phyloP scores from a whole-genome alignment of 2,888 invertebrate species.

The Rambutsinella grinnellia region DNA sequence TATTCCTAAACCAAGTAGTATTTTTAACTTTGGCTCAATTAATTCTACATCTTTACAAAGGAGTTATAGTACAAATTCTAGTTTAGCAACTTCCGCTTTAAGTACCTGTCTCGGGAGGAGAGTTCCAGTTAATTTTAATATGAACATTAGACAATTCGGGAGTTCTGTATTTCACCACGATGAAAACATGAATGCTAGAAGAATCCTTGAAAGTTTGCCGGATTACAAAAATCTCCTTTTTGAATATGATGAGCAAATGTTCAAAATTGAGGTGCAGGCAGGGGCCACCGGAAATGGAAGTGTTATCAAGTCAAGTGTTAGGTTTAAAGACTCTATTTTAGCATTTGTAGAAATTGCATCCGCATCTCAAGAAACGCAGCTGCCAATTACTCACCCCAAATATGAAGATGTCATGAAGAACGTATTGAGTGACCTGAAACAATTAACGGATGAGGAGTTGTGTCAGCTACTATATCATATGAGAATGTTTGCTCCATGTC shows the following conservation, averaged over 20 bases:
- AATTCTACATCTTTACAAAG: no score
- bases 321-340: conserved; percentile 12
- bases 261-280: background rate
- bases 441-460: conserved; percentile 47
- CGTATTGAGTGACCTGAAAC: conserved; percentile 24
- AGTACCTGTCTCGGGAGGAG: no score
- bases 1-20: no score
- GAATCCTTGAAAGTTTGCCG: conserved; percentile 22
- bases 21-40: no score
- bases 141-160: no score
- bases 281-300: background rate
- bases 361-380: conserved; percentile 10
- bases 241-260: background rate
- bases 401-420: conserved; percentile 19
- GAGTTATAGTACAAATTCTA: no score
- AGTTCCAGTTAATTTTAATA: no score
- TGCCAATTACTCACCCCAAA: conserved; percentile 39
- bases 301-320: background rate
- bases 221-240: conserved; percentile 23
- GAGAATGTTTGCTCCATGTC: conserved; percentile 70
- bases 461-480: conserved; percentile 43
- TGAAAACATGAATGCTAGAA: conserved; percentile 37
- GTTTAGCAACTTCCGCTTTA: no score
- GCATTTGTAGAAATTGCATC: conserved; percentile 24
- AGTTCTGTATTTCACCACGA: conserved; percentile 18